Conservation (phyloP, 2,113 vertebrate species). For the Parotia lawesii region DNA sequence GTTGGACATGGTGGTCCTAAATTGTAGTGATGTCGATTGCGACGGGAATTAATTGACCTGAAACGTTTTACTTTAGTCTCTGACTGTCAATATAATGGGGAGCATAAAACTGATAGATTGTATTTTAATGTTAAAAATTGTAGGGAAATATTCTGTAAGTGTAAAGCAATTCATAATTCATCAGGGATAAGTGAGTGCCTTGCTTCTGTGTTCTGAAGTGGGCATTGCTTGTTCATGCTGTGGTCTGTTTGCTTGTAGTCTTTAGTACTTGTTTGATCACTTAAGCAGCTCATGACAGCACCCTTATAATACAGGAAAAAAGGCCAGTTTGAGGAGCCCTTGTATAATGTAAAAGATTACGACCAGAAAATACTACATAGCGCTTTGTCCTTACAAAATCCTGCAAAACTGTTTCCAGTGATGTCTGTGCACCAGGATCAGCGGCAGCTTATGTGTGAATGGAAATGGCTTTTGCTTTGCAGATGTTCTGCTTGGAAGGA, state of each 20-base stretch:
- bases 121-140: not conserved
- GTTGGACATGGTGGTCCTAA: not conserved
- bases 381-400: not conserved
- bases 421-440: not conserved
- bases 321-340: not conserved
- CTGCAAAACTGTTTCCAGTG: not conserved
- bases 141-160: not conserved
- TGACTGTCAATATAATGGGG: not conserved
- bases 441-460: not conserved
- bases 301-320: not conserved
- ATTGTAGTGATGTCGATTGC: not conserved
- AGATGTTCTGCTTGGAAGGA: not conserved
- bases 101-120: not conserved
- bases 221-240: slow-evolving; percentile 20
- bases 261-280: slow-evolving; percentile 40
- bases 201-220: slow-evolving; percentile 36
- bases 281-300: slow-evolving; percentile 3
- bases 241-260: slow-evolving; percentile 34
- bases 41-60: not conserved
- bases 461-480: not conserved
- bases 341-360: not conserved
- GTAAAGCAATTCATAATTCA: slow-evolving; percentile 39
- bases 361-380: not conserved
- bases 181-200: not conserved
- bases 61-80: not conserved